Evolutionary conservation across 35 echinoderm and acorn worm species (phyloP).

Genomic region (Ptychodera flava): DNA sequence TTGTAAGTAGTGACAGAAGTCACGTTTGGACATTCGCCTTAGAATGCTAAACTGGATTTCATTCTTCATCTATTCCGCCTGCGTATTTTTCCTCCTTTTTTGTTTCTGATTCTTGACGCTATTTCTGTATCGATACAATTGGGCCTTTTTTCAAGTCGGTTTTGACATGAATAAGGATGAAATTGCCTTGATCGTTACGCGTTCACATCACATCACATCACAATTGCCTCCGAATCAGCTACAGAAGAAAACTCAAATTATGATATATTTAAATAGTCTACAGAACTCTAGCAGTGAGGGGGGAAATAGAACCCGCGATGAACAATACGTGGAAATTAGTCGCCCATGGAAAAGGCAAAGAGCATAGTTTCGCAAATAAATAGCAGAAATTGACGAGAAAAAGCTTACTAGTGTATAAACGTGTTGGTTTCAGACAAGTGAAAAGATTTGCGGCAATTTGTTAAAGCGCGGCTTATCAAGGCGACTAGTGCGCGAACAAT

Average conservation of each 20-base stretch:
- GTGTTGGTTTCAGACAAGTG: not conserved
- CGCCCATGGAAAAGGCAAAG: not conserved
- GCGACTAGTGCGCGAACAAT: not conserved
- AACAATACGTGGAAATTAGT: not conserved
- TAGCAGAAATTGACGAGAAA: not conserved
- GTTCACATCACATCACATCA: not conserved
- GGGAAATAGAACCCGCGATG: not conserved
- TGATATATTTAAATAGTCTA: not conserved
- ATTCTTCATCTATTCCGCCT: too few relatives aligned
- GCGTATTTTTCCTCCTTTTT: too few relatives aligned
- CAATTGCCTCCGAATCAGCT: not conserved
- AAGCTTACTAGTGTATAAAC: not conserved
- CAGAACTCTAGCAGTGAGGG: not conserved
- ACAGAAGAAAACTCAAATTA: not conserved
- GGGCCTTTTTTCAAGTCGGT: not conserved
- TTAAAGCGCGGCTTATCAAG: not conserved
- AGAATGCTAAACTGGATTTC: too few relatives aligned
- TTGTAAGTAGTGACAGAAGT: too few relatives aligned
- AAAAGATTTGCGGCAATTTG: not conserved
- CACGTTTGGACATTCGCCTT: too few relatives aligned
- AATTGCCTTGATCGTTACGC: not conserved
- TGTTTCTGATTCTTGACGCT: too few relatives aligned
- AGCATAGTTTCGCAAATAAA: not conserved
- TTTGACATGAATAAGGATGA: not conserved
- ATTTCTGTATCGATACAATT: not conserved